phyloP scores from a whole-genome alignment of 1,140 invertebrate species.

The Drosophila rufa region DNA sequence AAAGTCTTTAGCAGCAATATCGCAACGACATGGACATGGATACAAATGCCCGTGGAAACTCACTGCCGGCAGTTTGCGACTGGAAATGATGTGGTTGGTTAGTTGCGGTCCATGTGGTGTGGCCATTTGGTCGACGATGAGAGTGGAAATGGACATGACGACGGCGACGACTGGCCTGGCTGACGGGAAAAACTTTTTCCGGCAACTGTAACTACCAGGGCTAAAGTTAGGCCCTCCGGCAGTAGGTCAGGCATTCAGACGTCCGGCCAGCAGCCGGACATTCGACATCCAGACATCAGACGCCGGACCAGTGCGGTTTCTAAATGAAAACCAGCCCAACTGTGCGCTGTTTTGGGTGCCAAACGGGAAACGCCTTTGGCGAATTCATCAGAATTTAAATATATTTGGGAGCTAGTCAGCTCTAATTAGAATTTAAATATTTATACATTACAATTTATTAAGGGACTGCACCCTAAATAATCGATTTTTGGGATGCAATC shows the following conservation, averaged over 20 bases:
- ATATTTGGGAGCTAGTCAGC: neutral
- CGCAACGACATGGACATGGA: conserved; percentile 15
- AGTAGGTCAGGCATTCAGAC: conserved; percentile 49
- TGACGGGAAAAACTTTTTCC: conserved; percentile 34
- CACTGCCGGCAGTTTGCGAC: conserved; percentile 62
- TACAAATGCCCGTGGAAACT: conserved; percentile 29
- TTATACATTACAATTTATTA: neutral
- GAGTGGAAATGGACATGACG: conserved; percentile 39
- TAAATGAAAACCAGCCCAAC: conserved; percentile 32
- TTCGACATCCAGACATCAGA: conserved; percentile 29
- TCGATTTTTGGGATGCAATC: conserved; percentile 29
- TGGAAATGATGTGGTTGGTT: conserved; percentile 77
- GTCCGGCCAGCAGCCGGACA: conserved; percentile 18
- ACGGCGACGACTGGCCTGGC: conserved; percentile 10
- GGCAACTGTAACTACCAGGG: conserved; percentile 31
- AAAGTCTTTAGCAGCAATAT: conserved; percentile 36
- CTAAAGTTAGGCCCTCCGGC: conserved; percentile 38
- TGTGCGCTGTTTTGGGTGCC: neutral
- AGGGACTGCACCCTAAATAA: conserved; percentile 11
- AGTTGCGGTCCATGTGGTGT: conserved; percentile 56
- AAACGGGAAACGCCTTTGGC: neutral
- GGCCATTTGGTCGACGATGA: conserved; percentile 30
- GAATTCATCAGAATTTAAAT: neutral
- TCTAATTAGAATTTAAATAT: conserved; percentile 10
- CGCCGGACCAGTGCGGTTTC: conserved; percentile 17